These are phyloP conservation scores for Melitaea athalia DNA, from an alignment of 2,888 invertebrate species.

Conservation along the genomic window DNA sequence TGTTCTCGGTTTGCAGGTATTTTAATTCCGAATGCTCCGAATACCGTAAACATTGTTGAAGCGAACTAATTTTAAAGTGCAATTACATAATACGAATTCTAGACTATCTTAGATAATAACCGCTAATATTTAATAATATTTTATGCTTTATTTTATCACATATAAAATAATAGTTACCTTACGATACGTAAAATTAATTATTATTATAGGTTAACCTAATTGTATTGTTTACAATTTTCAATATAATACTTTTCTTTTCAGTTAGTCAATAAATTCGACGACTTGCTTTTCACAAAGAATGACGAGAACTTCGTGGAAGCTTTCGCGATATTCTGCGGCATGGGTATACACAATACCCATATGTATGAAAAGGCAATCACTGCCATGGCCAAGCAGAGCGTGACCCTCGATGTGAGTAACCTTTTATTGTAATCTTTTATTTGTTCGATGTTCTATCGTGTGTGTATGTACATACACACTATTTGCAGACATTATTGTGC, in stretches of 20 bases:
- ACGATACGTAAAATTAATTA: background rate
- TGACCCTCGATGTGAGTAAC: constrained; percentile 91
- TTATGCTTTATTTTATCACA: background rate
- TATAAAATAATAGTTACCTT: background rate
- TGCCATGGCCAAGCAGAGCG: constrained; percentile 98
- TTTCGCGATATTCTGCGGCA: constrained; percentile 98
- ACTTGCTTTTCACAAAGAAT: constrained; percentile 94
- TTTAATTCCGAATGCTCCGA: background rate
- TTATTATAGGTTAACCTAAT: too few relatives aligned
- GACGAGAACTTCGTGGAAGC: constrained; percentile 98
- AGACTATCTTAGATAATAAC: background rate
- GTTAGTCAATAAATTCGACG: constrained; percentile 96
- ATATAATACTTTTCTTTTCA: constrained; percentile 61
- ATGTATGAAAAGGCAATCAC: constrained; percentile 98
- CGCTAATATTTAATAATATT: background rate
- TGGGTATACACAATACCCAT: constrained; percentile 98
- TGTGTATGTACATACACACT: background rate
- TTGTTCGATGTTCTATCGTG: background rate
- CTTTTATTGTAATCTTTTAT: constrained; percentile 45
- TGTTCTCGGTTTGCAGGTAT: background rate
- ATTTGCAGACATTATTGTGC: background rate
- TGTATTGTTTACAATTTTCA: too few relatives aligned
- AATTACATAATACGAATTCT: background rate
- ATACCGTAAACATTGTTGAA: background rate
- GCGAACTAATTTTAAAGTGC: background rate